Base-by-base conservation (phyloP, 2,797 vertebrate species). In the Rhinatrema bivittatum region DNA sequence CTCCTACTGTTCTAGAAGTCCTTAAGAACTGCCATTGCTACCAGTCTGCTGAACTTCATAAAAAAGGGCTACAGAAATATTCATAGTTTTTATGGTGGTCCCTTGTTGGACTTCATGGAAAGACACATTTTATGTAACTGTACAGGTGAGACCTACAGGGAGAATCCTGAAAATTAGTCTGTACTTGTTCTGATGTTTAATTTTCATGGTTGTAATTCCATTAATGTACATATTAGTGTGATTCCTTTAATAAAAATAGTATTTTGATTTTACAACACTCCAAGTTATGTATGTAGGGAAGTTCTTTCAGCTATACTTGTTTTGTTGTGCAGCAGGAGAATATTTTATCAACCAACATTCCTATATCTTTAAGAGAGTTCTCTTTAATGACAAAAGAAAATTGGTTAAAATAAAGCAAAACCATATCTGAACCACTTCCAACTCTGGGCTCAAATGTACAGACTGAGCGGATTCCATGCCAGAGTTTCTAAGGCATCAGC, bases 231-330 rank as follows among this genome's bases (percentile, higher is more conserved):
- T 86, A 88, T 87, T 79, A 84, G 82, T 91, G 88, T 89, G 91
- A 82, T 73, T 86, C 83, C 88, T 91, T 92, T 87, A 94, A 88
- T 93, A 94, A 94, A 47, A 89, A 83, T 88, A 88, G 84, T 88
- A 87, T 84, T 88, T 91, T 93, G 85, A 78, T 81, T 86, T 84
- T 85, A 81, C 66, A 76, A n/a, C n/a, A n/a, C n/a, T n/a, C 64
- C n/a, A n/a, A n/a, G n/a, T n/a, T n/a, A n/a, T n/a, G n/a, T n/a
- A n/a, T n/a, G n/a, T n/a, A n/a, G n/a, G n/a, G n/a, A n/a, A n/a
- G n/a, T n/a, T n/a, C n/a, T n/a, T n/a, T n/a, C n/a, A n/a, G n/a
- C n/a, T n/a, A n/a, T n/a, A n/a, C n/a, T n/a, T n/a, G n/a, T n/a
- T n/a, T n/a, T n/a, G n/a, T n/a, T n/a, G n/a, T n/a, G n/a, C n/a